Evolutionary conservation across 2,797 vertebrate species (phyloP).

Genomic region (Rhinichthys osculus): DNA sequence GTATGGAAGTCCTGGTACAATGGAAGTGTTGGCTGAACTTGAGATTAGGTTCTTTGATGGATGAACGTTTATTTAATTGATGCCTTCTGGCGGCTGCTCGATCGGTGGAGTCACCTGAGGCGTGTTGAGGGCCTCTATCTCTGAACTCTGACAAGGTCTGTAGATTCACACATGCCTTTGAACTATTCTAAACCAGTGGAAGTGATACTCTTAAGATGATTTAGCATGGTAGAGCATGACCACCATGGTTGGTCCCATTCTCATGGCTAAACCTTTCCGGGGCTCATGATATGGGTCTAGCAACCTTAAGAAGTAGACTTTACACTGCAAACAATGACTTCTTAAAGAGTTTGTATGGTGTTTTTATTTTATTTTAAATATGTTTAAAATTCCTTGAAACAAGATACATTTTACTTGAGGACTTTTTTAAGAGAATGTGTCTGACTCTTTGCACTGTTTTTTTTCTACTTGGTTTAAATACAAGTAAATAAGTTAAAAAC

Average conservation of each 20-base stretch:
- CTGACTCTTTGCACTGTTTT: neutral
- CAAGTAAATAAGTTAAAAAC: neutral
- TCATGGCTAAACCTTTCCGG: conserved; percentile 25
- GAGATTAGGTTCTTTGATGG: conserved; percentile 79
- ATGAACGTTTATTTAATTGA: conserved; percentile 73
- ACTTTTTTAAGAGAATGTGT: neutral
- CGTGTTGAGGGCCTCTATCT: conserved; percentile 43
- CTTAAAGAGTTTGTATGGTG: neutral
- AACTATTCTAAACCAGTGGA: conserved; percentile 36
- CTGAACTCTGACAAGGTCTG: conserved; percentile 50
- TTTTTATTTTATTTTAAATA: neutral
- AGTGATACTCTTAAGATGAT: conserved; percentile 25
- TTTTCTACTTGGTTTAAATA: neutral
- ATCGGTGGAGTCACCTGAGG: conserved; percentile 70
- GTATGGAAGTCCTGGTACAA: conserved; percentile 73
- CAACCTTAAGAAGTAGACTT: neutral
- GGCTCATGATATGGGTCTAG: neutral
- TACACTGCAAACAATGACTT: neutral
- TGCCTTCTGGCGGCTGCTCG: conserved; percentile 65
- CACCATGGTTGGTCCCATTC: conserved; percentile 15
- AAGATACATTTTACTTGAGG: neutral
- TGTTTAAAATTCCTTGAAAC: neutral
- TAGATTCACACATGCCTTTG: conserved; percentile 47
- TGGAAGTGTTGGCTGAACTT: conserved; percentile 74
- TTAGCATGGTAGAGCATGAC: conserved; percentile 36